Percentiles rank a stretch among this genome's conserved stretches.
These are phyloP conservation scores for Merluccius polli DNA, from an alignment of 2,797 vertebrate species.

Conservation along the genomic window DNA sequence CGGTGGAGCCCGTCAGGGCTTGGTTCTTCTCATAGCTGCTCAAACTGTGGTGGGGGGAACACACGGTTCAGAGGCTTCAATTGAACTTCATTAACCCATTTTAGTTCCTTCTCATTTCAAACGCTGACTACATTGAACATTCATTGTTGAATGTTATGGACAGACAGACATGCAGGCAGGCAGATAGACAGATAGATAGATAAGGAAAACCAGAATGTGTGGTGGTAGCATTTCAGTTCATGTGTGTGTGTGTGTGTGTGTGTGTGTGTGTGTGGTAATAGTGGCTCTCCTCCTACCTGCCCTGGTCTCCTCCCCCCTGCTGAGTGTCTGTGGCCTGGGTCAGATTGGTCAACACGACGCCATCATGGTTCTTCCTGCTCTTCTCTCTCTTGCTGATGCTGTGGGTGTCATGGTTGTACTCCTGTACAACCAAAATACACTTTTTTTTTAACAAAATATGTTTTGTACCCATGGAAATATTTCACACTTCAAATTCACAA, in stretches of 20 bases:
- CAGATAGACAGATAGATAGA: too few relatives aligned
- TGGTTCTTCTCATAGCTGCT: slow-evolving; percentile 92
- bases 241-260: too few relatives aligned
- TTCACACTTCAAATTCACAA: too few relatives aligned
- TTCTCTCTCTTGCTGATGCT: slow-evolving; percentile 85
- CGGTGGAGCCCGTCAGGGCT: slow-evolving; percentile 73
- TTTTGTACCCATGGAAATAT: too few relatives aligned
- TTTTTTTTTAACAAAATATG: too few relatives aligned
- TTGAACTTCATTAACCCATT: too few relatives aligned
- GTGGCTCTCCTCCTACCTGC: slow-evolving; percentile 73
- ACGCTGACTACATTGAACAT: too few relatives aligned
- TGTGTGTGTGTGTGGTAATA: too few relatives aligned
- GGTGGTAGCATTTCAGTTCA: too few relatives aligned
- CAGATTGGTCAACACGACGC: slow-evolving; percentile 73
- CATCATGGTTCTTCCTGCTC: slow-evolving; percentile 80
- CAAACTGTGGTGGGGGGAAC: slow-evolving; percentile 66
- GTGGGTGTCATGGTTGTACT: slow-evolving; percentile 90
- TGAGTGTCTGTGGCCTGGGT: slow-evolving; percentile 61
- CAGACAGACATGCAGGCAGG: background rate
- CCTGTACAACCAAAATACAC: slow-evolving; percentile 70
- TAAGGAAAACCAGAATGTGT: too few relatives aligned
- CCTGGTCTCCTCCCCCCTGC: slow-evolving; percentile 75
- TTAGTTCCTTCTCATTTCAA: too few relatives aligned
- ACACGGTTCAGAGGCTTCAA: too few relatives aligned
- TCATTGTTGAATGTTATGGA: background rate